Percentiles rank a stretch among this genome's conserved stretches.
Evolutionary conservation across 2,113 vertebrate species (phyloP).

Genomic region (Mesembrinibis cayennensis): DNA sequence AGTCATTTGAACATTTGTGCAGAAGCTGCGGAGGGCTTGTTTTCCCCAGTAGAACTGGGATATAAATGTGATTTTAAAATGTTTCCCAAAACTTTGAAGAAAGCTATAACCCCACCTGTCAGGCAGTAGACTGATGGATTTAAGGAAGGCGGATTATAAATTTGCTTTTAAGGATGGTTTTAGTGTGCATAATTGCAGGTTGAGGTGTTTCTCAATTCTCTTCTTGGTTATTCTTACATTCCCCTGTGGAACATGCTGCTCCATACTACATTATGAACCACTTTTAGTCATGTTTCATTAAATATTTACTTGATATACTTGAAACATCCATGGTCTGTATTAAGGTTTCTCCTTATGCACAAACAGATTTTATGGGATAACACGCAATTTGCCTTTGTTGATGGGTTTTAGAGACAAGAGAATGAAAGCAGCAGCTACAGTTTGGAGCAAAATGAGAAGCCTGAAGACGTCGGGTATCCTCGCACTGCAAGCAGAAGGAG

Average conservation of each 20-base stretch:
- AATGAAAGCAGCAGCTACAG: neutral
- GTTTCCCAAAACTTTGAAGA: conserved; percentile 57
- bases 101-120: conserved; percentile 56
- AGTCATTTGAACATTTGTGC: neutral
- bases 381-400: neutral
- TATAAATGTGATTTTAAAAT: conserved; percentile 44
- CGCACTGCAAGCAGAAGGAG: neutral
- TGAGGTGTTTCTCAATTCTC: conserved; percentile 13
- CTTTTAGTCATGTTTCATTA: conserved; percentile 59
- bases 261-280: conserved; percentile 19
- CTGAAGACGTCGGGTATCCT: neutral
- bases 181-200: conserved; percentile 22
- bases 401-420: neutral
- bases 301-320: conserved; percentile 62
- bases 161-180: conserved; percentile 57
- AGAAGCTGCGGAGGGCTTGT: conserved; percentile 37
- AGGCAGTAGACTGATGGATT: conserved; percentile 34
- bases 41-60: conserved; percentile 60
- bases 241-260: neutral
- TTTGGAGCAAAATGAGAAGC: neutral
- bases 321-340: neutral
- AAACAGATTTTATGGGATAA: neutral
- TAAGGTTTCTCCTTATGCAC: neutral
- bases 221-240: neutral
- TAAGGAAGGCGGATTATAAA: conserved; percentile 50